Evolutionary conservation across 92 coral and sea anemone species (phyloP), one percentile per base, ranked within the genome.

Genomic region (Palythoa caribaeorum): DNA sequence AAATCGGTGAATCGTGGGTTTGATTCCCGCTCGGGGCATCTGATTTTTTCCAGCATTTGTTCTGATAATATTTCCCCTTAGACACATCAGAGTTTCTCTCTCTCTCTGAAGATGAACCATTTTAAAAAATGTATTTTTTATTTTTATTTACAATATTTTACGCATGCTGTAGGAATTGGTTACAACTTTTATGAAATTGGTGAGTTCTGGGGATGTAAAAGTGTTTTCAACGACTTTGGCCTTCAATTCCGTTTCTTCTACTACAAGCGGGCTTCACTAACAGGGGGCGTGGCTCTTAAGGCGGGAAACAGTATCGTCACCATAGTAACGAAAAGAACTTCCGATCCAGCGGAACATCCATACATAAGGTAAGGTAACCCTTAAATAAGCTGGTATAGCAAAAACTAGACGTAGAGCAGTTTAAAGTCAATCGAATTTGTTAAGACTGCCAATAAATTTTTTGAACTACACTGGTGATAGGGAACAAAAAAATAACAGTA

Each of bases 151-250:
- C 28, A 65, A 9, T 9, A 6, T 37, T 16, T 14, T 9, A 13
- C 40, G 35, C 4, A 28, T 48, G 10, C 2, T 28, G 1, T 65
- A 94, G 97, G 97, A 10, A 83, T 94, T 11, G 95, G 84, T 60
- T 94, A 75, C 39, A 95, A 94, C 52, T 94, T 92, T 66, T 94
- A 69, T 69, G 97, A 94, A 4, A 94, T 94, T 83, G 97, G 97
- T 6, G 97, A 94, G 73, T 94, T 92, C 86, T 94, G 97, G 97
- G 95, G 93, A 44, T 94, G 97, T 84, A 91, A 91, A 35, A 92
- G 94, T 83, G 51, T 90, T 21, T 66, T 53, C 73, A 89, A 86
- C 77, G 93, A 90, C 78, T 94, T 94, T 76, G 97, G 97, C 37
- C 70, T 92, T 6, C 97, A 94, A 78, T 91, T 88, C 66, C 90